Evolutionary conservation across 2,113 vertebrate species (phyloP), one percentile per base, ranked within the genome.

Genomic region (Notarius lentiginosus): DNA sequence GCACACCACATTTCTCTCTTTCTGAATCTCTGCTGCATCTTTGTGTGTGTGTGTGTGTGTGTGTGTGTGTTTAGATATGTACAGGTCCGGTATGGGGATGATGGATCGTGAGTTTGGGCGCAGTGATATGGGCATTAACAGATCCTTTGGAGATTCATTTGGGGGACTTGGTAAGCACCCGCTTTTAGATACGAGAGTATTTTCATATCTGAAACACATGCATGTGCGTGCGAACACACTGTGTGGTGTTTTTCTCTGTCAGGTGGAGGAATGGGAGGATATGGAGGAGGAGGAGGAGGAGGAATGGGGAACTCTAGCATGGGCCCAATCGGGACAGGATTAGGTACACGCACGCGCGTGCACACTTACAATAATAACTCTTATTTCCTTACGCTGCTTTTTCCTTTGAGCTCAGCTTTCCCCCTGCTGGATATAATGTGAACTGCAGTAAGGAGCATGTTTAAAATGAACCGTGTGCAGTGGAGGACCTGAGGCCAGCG

Each of bases 91-190:
- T 85, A 97, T 99, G 95, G 96, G 96, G 84, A 96, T 96, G 88
- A 96, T 98, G 95, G 98, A 99, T 79, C 95, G 97, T 83, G 98
- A 99, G 79, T 99, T 98, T 92, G 96, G 95, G 88, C 96, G 97
- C 89, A 93, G 93, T 92, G 98, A 99, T 77, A 95, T 99, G 95
- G 91, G 94, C 53, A 93, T 99, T 96, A 99, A 94, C 92, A 96
- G 98, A 91, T 95, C 97, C 73, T 99, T 98, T 93, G 97, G 96
- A 79, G 97, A 99, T 87, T 96, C 98, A 12, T 99, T 97, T 94
- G 97, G 98, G 94, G 97, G 96, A 94, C 96, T 99, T 95, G 96
- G 97, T 99, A 84, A 90, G 91, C 41, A 41, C 34, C 34, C 34
- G 34, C 34, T 41, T 41, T 41, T 41, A 41, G 41, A 41, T 41